phyloP scores from a whole-genome alignment of 2,113 vertebrate species.

The Thermophis baileyi region DNA sequence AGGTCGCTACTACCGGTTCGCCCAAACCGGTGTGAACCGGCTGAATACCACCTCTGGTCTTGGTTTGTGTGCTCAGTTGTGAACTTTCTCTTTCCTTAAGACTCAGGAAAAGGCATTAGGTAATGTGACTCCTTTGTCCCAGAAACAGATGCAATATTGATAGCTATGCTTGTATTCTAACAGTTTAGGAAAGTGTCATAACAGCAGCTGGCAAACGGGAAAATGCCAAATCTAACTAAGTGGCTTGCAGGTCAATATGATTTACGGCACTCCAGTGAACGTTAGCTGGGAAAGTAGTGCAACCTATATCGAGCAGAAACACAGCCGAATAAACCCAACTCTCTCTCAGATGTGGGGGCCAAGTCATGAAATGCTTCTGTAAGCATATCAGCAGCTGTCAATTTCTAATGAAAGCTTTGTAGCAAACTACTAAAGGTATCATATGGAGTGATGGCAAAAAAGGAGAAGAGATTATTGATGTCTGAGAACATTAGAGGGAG shows the following conservation, averaged over 20 bases:
- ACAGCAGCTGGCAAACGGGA: constrained; percentile 21
- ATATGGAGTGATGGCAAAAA: background rate
- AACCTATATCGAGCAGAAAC: background rate
- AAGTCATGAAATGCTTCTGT: constrained; percentile 26
- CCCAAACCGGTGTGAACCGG: no score
- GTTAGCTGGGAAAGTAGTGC: background rate
- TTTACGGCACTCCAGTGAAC: background rate
- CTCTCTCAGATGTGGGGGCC: background rate
- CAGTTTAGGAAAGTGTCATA: constrained; percentile 32
- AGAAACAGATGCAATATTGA: constrained; percentile 10
- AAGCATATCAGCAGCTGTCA: background rate
- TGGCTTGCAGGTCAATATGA: constrained; percentile 27
- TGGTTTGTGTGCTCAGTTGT: background rate
- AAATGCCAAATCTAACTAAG: constrained; percentile 24
- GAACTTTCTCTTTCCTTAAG: background rate
- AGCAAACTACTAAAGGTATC: constrained; percentile 2
- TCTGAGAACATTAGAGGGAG: background rate
- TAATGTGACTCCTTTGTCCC: constrained; percentile 2
- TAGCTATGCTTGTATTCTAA: constrained; percentile 20
- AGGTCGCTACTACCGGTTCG: no score
- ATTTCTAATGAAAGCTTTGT: background rate
- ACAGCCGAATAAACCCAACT: background rate
- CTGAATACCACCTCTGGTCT: no score
- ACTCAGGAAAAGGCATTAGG: constrained; percentile 14
- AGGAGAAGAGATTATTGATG: background rate